Evolutionary conservation across 2,888 invertebrate species (phyloP).

Genomic region (Drosophila fungiperda): DNA sequence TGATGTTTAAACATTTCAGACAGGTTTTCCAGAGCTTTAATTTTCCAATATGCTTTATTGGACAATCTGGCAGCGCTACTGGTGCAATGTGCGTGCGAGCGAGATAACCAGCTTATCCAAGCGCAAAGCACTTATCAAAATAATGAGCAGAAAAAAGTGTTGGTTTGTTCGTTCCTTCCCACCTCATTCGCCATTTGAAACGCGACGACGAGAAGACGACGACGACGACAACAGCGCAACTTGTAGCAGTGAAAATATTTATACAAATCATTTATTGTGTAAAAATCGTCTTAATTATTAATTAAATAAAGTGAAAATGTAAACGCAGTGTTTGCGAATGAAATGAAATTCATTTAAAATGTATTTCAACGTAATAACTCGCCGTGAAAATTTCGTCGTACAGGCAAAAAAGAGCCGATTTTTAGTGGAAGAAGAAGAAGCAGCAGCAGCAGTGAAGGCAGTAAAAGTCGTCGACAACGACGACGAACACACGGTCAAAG

Average conservation of each 20-base stretch:
- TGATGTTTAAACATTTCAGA: background rate
- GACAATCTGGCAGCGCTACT: slow-evolving; percentile 44
- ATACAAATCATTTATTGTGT: slow-evolving; percentile 64
- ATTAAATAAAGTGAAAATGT: slow-evolving; percentile 57
- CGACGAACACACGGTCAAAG: slow-evolving; percentile 74
- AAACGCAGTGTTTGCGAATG: slow-evolving; percentile 57
- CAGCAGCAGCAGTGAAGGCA: slow-evolving; percentile 70
- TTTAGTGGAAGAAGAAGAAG: slow-evolving; percentile 72
- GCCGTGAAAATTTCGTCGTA: slow-evolving; percentile 80
- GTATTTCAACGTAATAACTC: slow-evolving; percentile 76
- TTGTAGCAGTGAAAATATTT: slow-evolving; percentile 81
- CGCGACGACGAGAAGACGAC: slow-evolving; percentile 74
- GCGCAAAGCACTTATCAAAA: slow-evolving; percentile 73
- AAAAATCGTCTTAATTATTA: slow-evolving; percentile 55
- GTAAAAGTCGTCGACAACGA: slow-evolving; percentile 72
- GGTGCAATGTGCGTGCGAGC: slow-evolving; percentile 40
- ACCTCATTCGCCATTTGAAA: slow-evolving; percentile 71
- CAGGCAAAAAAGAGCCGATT: slow-evolving; percentile 82
- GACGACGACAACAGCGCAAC: slow-evolving; percentile 74
- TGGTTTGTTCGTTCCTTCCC: slow-evolving; percentile 66
- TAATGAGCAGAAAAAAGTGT: slow-evolving; percentile 66
- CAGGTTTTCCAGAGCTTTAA: background rate
- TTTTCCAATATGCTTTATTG: slow-evolving; percentile 17
- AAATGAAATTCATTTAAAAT: slow-evolving; percentile 81
- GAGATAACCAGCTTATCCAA: slow-evolving; percentile 33